These are phyloP conservation scores for Oscheius myriophilus DNA, from an alignment of 2,888 invertebrate genomes.

Conservation along the genomic window DNA sequence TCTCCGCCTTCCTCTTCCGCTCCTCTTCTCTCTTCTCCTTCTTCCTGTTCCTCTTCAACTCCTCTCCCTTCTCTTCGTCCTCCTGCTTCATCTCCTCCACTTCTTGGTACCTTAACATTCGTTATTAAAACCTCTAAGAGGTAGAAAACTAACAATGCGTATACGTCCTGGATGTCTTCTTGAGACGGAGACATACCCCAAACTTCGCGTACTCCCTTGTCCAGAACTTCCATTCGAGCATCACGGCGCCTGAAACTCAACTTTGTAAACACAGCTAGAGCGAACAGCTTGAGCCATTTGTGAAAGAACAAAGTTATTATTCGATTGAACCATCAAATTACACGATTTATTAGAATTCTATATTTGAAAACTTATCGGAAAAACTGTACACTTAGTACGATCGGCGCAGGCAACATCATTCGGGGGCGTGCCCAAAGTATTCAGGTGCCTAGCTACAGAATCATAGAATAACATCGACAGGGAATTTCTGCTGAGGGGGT, in stretches of 20 bases:
- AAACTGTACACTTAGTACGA: too few species aligned
- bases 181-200: slow-evolving; percentile 58
- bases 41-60: slow-evolving; percentile 46
- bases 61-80: slow-evolving; percentile 40
- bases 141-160: slow-evolving; percentile 36
- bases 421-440: too few species aligned
- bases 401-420: too few species aligned
- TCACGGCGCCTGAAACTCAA: slow-evolving; percentile 43
- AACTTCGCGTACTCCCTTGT: slow-evolving; percentile 34
- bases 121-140: not conserved
- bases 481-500: too few species aligned
- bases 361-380: too few species aligned
- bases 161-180: slow-evolving; percentile 47
- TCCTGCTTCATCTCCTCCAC: slow-evolving; percentile 49
- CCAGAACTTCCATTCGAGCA: slow-evolving; percentile 40
- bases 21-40: slow-evolving; percentile 47
- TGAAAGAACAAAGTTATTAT: too few species aligned
- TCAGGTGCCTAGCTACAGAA: too few species aligned
- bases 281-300: too few species aligned
- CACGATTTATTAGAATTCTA: too few species aligned
- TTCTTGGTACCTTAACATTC: slow-evolving; percentile 29
- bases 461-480: too few species aligned
- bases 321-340: too few species aligned
- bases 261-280: not conserved
- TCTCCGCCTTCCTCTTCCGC: slow-evolving; percentile 32